These are phyloP conservation scores for Adineta ricciae DNA, from an alignment of 2,888 invertebrate genomes.

Conservation along the genomic window DNA sequence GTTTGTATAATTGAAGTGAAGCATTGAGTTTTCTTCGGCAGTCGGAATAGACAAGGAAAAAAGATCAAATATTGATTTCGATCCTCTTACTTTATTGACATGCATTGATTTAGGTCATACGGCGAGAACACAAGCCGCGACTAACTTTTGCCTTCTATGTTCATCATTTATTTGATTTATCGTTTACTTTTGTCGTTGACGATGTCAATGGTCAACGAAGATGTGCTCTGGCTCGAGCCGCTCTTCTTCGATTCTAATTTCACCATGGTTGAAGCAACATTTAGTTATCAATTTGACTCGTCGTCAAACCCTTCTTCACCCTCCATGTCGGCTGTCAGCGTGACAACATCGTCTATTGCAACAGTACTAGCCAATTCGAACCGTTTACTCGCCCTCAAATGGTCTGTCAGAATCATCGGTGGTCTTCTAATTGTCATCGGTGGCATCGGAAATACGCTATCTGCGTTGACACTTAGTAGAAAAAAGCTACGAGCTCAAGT, in stretches of 20 bases:
- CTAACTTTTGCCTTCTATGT: background rate
- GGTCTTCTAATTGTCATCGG: background rate
- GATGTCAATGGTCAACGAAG: background rate
- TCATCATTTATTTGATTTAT: background rate
- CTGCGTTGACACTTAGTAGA: background rate
- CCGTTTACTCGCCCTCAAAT: background rate
- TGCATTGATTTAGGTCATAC: background rate
- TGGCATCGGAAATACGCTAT: background rate
- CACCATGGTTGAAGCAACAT: background rate
- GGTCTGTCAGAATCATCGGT: background rate
- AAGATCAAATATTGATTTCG: background rate
- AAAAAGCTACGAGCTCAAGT: conserved; percentile 1
- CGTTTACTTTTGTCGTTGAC: background rate
- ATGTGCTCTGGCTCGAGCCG: background rate
- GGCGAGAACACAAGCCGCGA: background rate
- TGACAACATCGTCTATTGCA: background rate
- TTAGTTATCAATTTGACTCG: background rate
- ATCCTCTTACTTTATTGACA: background rate
- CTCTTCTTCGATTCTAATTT: background rate
- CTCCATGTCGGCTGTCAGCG: background rate
- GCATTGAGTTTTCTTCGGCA: background rate
- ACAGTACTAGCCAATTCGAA: background rate
- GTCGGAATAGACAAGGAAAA: background rate
- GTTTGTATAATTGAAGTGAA: background rate
- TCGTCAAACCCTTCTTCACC: background rate